phyloP scores from a whole-genome alignment of 1,140 invertebrate genomes.

The Drosophila subpulchrella region DNA sequence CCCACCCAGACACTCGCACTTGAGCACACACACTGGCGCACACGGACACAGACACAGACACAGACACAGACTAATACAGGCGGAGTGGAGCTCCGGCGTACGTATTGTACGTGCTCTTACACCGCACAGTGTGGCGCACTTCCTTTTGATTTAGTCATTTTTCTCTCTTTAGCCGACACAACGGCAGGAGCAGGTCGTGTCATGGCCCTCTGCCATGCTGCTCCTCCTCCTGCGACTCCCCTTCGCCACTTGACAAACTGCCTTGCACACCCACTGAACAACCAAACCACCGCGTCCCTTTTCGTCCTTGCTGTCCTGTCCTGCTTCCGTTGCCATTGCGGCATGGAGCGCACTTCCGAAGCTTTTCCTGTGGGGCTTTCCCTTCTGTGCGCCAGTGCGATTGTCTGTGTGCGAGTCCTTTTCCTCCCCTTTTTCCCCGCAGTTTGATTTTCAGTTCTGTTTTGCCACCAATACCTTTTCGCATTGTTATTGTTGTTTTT shows the following conservation, averaged over 20 bases:
- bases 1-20: conserved; percentile 43
- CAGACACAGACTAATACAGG: conserved; percentile 29
- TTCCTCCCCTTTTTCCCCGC: conserved; percentile 25
- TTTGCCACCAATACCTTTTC: conserved; percentile 77
- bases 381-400: conserved; percentile 27
- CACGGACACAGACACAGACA: conserved; percentile 18
- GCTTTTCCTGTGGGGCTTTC: conserved; percentile 64
- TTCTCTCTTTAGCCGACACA: conserved; percentile 81
- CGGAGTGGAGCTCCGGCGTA: conserved; percentile 46
- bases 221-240: background rate
- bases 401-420: conserved; percentile 33
- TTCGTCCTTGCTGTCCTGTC: conserved; percentile 18
- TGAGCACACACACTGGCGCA: conserved; percentile 29
- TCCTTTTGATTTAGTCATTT: conserved; percentile 84
- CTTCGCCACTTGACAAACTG: conserved; percentile 56
- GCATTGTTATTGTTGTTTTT: conserved; percentile 60
- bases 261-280: conserved; percentile 16
- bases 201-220: conserved; percentile 26
- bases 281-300: conserved; percentile 12
- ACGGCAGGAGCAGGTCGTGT: conserved; percentile 53
- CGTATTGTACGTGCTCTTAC: conserved; percentile 79
- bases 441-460: conserved; percentile 78
- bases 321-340: conserved; percentile 62
- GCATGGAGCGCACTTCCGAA: conserved; percentile 79
- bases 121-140: conserved; percentile 79